phyloP scores from a whole-genome alignment of 2,888 invertebrate species.

The Bombylius major region DNA sequence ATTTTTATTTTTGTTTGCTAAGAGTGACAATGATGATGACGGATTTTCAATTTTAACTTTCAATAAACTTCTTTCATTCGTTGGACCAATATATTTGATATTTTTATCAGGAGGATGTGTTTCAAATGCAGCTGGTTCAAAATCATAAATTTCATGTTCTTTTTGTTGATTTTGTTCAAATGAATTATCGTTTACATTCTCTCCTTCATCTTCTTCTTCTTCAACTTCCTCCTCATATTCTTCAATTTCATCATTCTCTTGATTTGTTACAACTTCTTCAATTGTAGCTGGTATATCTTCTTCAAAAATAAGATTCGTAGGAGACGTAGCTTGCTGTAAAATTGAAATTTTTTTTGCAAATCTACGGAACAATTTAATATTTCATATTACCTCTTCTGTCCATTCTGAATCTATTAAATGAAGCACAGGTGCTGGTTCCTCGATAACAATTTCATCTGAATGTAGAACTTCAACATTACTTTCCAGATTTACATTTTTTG shows the following conservation, averaged over 20 bases:
- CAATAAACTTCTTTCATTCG: slow-evolving; percentile 12
- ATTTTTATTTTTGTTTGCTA: no score
- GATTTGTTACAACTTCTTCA: slow-evolving; percentile 23
- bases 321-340: no score
- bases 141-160: neutral
- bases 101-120: slow-evolving; percentile 9
- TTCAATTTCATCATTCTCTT: slow-evolving; percentile 3
- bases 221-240: neutral
- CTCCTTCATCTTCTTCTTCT: neutral
- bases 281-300: slow-evolving; percentile 43
- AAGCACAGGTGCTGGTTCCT: slow-evolving; percentile 11
- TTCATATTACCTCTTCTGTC: slow-evolving; percentile 6
- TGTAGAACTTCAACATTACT: slow-evolving; percentile 12
- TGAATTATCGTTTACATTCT: no score
- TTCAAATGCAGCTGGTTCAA: slow-evolving; percentile 8
- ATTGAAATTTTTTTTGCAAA: neutral
- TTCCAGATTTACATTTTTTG: slow-evolving; percentile 14
- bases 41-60: slow-evolving; percentile 8
- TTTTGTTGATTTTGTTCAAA: neutral
- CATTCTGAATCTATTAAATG: slow-evolving; percentile 10
- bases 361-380: neutral
- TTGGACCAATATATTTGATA: slow-evolving; percentile 11
- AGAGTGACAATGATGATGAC: no score
- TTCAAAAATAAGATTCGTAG: slow-evolving; percentile 30
- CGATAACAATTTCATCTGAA: slow-evolving; percentile 15